A percentile compares a stretch with the other conserved stretches of the same genome.
phyloP scores from a whole-genome alignment of 1,140 invertebrate genomes.

The Bombus confusus region DNA sequence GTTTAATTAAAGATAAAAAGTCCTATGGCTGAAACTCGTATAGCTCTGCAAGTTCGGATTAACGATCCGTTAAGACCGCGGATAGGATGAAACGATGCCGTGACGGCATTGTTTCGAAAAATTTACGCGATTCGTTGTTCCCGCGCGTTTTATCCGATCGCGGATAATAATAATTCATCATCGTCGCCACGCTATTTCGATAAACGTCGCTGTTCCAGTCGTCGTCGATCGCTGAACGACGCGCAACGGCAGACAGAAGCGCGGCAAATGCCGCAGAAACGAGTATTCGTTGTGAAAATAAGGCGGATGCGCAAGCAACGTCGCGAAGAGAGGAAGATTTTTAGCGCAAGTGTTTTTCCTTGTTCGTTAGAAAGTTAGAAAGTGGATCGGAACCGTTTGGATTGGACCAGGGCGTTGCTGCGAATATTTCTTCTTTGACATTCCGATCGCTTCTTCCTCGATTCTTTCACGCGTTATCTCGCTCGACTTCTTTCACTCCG shows the following conservation, averaged over 20 bases:
- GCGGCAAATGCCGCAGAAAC: not conserved
- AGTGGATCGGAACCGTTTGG: no score
- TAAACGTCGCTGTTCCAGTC: not conserved
- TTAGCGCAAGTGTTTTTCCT: not conserved
- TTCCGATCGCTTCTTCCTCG: no score
- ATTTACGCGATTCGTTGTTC: not conserved
- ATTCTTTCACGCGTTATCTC: no score
- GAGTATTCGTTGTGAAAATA: not conserved
- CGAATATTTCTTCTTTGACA: not conserved
- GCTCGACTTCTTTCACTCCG: no score
- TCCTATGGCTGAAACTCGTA: no score
- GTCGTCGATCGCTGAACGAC: not conserved
- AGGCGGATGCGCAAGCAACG: not conserved
- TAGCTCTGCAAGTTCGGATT: no score
- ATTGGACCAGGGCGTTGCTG: no score
- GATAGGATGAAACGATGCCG: not conserved
- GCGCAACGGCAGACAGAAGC: accelerated
- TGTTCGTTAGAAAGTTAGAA: not conserved
- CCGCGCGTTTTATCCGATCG: not conserved
- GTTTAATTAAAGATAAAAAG: no score
- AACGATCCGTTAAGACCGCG: no score
- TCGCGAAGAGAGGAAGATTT: not conserved
- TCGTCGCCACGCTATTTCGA: not conserved
- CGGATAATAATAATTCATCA: conserved; percentile 19
- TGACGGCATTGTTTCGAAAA: not conserved